phyloP scores from a whole-genome alignment of 2,888 invertebrate species.

The Rapana venosa region DNA sequence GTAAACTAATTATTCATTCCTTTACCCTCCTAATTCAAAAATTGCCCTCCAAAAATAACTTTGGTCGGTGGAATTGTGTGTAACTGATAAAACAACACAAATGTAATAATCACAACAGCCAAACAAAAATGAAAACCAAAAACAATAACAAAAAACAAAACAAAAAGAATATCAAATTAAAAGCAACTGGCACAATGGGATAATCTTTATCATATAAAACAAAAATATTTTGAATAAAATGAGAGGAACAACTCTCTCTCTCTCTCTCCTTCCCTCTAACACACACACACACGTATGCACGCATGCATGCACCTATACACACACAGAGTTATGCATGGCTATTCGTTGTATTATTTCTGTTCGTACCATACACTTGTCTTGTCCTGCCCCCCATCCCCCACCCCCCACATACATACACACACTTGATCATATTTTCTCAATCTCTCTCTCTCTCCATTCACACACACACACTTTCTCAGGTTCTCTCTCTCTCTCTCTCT shows the following conservation, averaged over 20 bases:
- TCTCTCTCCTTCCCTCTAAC: too few species aligned
- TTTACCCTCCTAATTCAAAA: neutral
- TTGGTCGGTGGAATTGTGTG: neutral
- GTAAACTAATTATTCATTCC: neutral
- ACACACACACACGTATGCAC: too few species aligned
- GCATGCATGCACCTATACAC: too few species aligned
- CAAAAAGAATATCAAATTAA: neutral
- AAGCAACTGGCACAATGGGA: neutral
- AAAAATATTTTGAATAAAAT: neutral
- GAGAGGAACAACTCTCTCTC: neutral
- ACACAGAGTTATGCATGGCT: too few species aligned
- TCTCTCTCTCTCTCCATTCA: neutral
- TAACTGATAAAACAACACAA: neutral
- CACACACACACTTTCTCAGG: too few species aligned
- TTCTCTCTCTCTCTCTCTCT: too few species aligned
- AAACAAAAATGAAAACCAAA: neutral
- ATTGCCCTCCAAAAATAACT: neutral
- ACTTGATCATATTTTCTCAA: too few species aligned
- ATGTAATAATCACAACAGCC: too few species aligned
- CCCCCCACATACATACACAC: too few species aligned
- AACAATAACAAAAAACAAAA: neutral
- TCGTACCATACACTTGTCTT: too few species aligned
- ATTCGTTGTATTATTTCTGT: too few species aligned
- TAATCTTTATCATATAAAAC: neutral
- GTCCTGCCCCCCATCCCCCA: too few species aligned